Percentiles rank a stretch among this genome's conserved stretches.
These are phyloP conservation scores for Amblyjoppa proteus DNA, from an alignment of 2,888 invertebrate genomes.

Conservation along the genomic window DNA sequence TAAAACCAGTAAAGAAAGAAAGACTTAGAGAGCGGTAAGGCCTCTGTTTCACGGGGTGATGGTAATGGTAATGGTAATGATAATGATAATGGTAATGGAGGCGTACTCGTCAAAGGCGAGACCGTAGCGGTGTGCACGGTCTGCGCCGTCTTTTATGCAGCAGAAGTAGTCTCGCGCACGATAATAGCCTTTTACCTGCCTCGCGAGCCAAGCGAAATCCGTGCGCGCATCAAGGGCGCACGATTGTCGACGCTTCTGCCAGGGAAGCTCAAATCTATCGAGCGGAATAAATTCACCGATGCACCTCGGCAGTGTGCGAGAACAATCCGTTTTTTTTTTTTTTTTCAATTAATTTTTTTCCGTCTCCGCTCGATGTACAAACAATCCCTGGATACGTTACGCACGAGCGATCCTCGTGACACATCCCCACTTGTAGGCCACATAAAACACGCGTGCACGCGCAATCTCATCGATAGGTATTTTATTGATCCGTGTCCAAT, in stretches of 20 bases:
- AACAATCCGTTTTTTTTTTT: neutral
- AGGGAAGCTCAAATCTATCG: neutral
- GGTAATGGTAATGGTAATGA: constrained; percentile 51
- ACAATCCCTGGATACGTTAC: neutral
- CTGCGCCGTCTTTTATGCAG: neutral
- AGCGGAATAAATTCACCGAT: neutral
- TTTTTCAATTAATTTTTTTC: neutral
- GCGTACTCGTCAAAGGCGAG: constrained; percentile 49
- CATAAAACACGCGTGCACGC: constrained; percentile 21
- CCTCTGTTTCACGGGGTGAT: neutral
- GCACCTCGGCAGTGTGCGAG: neutral
- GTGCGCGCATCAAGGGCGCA: neutral
- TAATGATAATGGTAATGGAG: constrained; percentile 58
- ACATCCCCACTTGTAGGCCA: neutral
- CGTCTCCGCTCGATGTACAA: neutral
- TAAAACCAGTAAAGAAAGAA: constrained; percentile 36
- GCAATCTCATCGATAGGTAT: constrained; percentile 32
- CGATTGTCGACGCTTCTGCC: neutral
- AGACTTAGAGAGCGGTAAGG: constrained; percentile 57
- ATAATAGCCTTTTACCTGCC: neutral
- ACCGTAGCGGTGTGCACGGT: neutral
- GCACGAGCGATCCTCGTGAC: neutral
- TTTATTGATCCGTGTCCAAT: constrained; percentile 35
- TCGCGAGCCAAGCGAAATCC: neutral
- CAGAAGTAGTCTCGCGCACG: neutral